Evolutionary conservation across 53 echinoderm and acorn worm genomes (phyloP).

Genomic region (Crossaster papposus): DNA sequence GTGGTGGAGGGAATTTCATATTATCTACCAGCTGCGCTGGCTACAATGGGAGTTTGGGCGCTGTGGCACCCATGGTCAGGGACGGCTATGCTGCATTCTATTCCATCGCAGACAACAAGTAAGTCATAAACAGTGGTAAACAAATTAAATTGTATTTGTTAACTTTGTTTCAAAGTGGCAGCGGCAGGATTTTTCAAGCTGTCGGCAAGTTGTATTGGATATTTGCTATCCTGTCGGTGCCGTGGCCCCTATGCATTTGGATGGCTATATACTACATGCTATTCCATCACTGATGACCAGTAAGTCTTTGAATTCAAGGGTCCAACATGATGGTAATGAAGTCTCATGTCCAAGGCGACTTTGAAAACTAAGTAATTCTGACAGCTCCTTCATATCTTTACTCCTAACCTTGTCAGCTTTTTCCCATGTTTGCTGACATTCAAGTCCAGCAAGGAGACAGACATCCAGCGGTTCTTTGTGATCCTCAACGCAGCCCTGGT

Average conservation of each 20-base stretch:
- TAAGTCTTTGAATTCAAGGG: slow-evolving; percentile 44
- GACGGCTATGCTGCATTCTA: slow-evolving; percentile 90
- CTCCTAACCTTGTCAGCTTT: slow-evolving; percentile 16
- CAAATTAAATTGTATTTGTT: neutral
- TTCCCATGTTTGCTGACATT: slow-evolving; percentile 50
- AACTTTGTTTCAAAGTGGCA: slow-evolving; percentile 64
- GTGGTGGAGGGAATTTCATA: slow-evolving; percentile 86
- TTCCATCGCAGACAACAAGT: slow-evolving; percentile 71
- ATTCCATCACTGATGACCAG: slow-evolving; percentile 67
- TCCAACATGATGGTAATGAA: no score
- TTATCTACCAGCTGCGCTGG: slow-evolving; percentile 90
- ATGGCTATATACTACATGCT: slow-evolving; percentile 82
- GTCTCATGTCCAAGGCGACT: no score
- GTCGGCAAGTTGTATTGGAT: slow-evolving; percentile 81
- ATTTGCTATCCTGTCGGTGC: slow-evolving; percentile 57
- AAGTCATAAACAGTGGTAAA: slow-evolving; percentile 24
- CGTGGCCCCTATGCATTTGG: slow-evolving; percentile 70
- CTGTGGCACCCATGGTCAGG: slow-evolving; percentile 75
- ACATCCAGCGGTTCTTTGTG: slow-evolving; percentile 69
- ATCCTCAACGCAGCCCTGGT: slow-evolving; percentile 24
- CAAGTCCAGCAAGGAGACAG: slow-evolving; percentile 76
- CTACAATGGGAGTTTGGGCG: slow-evolving; percentile 69
- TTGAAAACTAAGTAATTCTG: no score
- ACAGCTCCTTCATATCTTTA: neutral
- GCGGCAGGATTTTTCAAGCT: slow-evolving; percentile 78